Percentiles rank a stretch among this genome's conserved stretches.
These are phyloP conservation scores for Sakesphorus luctuosus DNA, from an alignment of 2,113 vertebrate species.

Conservation along the genomic window DNA sequence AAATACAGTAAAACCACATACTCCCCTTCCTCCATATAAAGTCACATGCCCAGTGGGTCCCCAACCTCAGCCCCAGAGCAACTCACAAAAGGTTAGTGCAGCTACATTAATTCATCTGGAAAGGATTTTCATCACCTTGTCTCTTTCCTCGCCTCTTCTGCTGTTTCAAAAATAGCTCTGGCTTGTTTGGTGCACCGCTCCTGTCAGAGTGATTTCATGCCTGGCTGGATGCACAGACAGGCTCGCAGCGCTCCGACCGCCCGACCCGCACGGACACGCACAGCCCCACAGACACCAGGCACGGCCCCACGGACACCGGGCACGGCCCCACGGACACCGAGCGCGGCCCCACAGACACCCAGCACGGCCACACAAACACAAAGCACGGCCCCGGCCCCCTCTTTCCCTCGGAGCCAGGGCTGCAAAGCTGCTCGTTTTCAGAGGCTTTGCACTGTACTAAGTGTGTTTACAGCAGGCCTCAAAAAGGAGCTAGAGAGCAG, in stretches of 20 bases:
- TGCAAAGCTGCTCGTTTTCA: neutral
- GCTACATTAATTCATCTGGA: constrained; percentile 16
- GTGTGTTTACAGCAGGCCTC: neutral
- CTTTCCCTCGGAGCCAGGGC: neutral
- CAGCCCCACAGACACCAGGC: too few relatives aligned
- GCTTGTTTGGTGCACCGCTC: constrained; percentile 26
- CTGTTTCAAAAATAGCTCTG: constrained; percentile 53
- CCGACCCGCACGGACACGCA: too few relatives aligned
- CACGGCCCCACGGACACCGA: too few relatives aligned
- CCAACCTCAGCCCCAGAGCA: neutral
- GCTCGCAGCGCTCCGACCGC: neutral
- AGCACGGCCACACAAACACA: neutral
- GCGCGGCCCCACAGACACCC: too few relatives aligned
- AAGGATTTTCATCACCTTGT: constrained; percentile 45
- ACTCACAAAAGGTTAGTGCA: constrained; percentile 3
- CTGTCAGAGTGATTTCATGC: constrained; percentile 57
- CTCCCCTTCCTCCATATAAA: neutral
- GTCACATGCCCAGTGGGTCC: neutral
- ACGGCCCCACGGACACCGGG: too few relatives aligned
- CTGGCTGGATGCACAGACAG: constrained; percentile 16
- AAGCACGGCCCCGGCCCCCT: neutral
- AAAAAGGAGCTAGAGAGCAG: neutral
- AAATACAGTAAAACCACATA: neutral
- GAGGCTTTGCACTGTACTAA: neutral
- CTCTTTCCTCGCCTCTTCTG: constrained; percentile 22